A percentile compares a stretch with the other conserved stretches of the same genome.
Conservation (phyloP, 2,888 invertebrate genomes). For the Cantharis flavilabris region DNA sequence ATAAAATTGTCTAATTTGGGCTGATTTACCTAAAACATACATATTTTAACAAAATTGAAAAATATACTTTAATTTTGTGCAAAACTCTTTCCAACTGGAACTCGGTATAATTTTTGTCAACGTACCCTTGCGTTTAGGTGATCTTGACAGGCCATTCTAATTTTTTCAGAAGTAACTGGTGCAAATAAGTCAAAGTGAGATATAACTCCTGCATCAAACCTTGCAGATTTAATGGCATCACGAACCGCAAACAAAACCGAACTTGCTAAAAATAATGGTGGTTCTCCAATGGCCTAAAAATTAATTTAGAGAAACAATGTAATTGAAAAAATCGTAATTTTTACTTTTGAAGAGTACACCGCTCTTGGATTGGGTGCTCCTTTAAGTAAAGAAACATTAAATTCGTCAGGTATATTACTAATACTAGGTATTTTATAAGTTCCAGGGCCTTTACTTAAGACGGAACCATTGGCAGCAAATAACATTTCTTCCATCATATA, state of each 20-base stretch:
- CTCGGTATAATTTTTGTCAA: not conserved
- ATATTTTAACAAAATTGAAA: not conserved
- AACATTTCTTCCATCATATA: conserved; percentile 89
- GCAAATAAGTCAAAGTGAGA: conserved; percentile 70
- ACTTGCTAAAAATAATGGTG: conserved; percentile 87
- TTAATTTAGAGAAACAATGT: not conserved
- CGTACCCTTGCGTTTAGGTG: conserved; percentile 75
- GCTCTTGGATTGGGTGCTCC: conserved; percentile 88
- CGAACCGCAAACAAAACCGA: conserved; percentile 89
- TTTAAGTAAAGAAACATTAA: conserved; percentile 90
- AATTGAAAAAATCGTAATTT: not conserved
- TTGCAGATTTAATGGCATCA: conserved; percentile 81
- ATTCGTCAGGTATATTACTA: conserved; percentile 87
- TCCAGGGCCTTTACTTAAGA: conserved; percentile 88
- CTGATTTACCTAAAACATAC: not conserved
- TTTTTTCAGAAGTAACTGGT: conserved; percentile 87
- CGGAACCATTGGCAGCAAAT: conserved; percentile 80
- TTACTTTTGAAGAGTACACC: conserved; percentile 93
- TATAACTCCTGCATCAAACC: conserved; percentile 69
- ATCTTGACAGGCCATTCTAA: conserved; percentile 89
- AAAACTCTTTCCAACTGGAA: not conserved
- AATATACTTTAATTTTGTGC: not conserved
- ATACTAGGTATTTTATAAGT: conserved; percentile 94
- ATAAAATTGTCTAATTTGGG: not conserved
- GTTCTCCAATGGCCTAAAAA: conserved; percentile 89